phyloP scores from a whole-genome alignment of 2,113 vertebrate genomes.

The Clarias batrachus region DNA sequence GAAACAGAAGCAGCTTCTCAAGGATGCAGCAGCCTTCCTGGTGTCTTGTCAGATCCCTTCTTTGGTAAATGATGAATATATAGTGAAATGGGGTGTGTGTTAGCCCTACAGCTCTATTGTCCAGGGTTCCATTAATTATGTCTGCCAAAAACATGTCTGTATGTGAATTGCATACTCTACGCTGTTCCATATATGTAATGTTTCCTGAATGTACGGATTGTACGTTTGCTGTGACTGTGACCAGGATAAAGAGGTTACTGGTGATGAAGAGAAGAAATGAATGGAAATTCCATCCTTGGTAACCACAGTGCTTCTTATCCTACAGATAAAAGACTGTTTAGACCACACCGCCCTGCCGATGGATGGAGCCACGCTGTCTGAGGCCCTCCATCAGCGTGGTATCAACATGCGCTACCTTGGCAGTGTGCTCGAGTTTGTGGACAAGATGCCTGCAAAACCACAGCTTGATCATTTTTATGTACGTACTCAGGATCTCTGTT shows the following conservation, averaged over 20 bases:
- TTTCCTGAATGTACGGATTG: not conserved
- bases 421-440: conserved; percentile 84
- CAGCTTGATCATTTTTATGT: conserved; percentile 94
- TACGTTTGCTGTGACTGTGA: not conserved
- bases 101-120: too few species aligned
- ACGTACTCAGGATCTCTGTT: conserved; percentile 60
- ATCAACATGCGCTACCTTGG: conserved; percentile 96
- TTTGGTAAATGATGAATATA: conserved; percentile 77
- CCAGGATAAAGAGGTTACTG: not conserved
- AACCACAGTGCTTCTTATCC: not conserved
- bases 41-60: conserved; percentile 94
- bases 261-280: not conserved
- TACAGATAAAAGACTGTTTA: conserved; percentile 93
- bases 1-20: conserved; percentile 94
- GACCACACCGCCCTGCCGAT: conserved; percentile 91
- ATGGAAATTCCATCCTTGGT: not conserved
- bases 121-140: not conserved
- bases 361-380: conserved; percentile 89
- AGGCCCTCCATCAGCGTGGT: conserved; percentile 92
- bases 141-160: not conserved
- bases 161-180: not conserved
- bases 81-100: not conserved
- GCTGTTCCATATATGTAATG: not conserved
- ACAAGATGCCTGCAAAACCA: conserved; percentile 79
- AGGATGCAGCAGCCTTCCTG: conserved; percentile 90